Evolutionary conservation across 1,140 invertebrate genomes (phyloP).

Genomic region (Drosophila willistoni): DNA sequence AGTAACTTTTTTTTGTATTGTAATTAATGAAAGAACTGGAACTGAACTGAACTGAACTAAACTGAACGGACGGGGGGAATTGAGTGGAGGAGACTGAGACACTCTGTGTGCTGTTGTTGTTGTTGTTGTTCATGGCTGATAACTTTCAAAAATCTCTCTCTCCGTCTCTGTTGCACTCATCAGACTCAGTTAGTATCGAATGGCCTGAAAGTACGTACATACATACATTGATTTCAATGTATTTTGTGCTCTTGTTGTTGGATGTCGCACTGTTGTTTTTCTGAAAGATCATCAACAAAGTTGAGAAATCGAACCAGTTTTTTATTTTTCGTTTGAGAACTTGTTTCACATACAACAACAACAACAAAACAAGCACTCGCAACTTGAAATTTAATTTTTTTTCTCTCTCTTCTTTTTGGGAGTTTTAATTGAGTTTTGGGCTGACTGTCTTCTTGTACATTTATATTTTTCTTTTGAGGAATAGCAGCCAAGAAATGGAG

Average conservation of each 20-base stretch:
- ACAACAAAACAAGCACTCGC: background rate
- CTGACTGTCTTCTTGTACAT: conserved; percentile 2
- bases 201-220: no score
- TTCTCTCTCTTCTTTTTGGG: conserved; percentile 26
- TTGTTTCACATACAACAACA: conserved; percentile 42
- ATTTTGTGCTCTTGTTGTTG: conserved; percentile 18
- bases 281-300: conserved; percentile 38
- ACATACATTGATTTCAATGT: conserved; percentile 49
- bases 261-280: conserved; percentile 15
- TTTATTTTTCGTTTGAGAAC: conserved; percentile 47
- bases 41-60: conserved; percentile 12
- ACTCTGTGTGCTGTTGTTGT: conserved; percentile 2
- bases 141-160: conserved; percentile 46
- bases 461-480: conserved; percentile 24
- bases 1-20: conserved; percentile 18
- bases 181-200: no score
- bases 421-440: conserved; percentile 68
- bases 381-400: conserved; percentile 24
- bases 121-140: conserved; percentile 46
- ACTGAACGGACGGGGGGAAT: background rate
- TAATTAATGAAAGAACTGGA: conserved; percentile 47
- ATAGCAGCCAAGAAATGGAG: conserved; percentile 52
- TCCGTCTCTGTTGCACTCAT: conserved; percentile 10
- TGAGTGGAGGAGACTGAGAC: background rate
- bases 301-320: conserved; percentile 72